Evolutionary conservation across 2,113 vertebrate species (phyloP).

Genomic region (Trematomus loennbergii): DNA sequence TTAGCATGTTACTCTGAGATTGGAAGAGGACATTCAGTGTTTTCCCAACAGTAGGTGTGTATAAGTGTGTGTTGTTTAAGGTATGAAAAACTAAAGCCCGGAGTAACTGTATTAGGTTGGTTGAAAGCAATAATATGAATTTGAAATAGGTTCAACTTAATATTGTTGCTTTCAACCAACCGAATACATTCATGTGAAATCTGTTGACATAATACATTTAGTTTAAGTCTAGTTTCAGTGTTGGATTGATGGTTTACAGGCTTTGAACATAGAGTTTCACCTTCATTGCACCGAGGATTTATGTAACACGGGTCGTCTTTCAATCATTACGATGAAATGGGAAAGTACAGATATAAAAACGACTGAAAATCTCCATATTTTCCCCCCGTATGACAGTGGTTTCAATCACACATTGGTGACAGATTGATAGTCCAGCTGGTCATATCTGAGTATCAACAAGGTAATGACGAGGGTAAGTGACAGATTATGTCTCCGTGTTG

Average conservation of each 20-base stretch:
- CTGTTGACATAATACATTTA: too few species aligned
- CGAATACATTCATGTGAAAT: too few species aligned
- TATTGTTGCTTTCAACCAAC: too few species aligned
- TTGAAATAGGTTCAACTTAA: too few species aligned
- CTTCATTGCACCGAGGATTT: conserved; percentile 58
- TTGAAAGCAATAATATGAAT: too few species aligned
- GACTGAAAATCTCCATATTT: conserved; percentile 53
- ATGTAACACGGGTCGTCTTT: conserved; percentile 65
- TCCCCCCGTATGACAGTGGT: conserved; percentile 44
- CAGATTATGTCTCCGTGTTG: conserved; percentile 74
- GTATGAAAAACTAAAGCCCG: conserved; percentile 29
- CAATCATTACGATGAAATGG: conserved; percentile 65
- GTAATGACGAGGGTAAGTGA: conserved; percentile 79
- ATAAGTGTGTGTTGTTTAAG: conserved; percentile 11
- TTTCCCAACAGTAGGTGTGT: background rate
- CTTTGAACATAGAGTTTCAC: conserved; percentile 72
- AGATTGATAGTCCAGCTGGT: conserved; percentile 66
- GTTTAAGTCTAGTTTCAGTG: conserved; percentile 17
- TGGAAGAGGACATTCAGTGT: too few species aligned
- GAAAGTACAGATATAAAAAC: conserved; percentile 63
- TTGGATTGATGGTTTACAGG: conserved; percentile 69
- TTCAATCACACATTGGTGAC: conserved; percentile 74
- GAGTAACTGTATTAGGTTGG: too few species aligned
- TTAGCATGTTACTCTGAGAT: too few species aligned
- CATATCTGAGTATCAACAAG: conserved; percentile 78